Conservation (phyloP, 2,888 invertebrate genomes). For the Lobophora halterata region DNA sequence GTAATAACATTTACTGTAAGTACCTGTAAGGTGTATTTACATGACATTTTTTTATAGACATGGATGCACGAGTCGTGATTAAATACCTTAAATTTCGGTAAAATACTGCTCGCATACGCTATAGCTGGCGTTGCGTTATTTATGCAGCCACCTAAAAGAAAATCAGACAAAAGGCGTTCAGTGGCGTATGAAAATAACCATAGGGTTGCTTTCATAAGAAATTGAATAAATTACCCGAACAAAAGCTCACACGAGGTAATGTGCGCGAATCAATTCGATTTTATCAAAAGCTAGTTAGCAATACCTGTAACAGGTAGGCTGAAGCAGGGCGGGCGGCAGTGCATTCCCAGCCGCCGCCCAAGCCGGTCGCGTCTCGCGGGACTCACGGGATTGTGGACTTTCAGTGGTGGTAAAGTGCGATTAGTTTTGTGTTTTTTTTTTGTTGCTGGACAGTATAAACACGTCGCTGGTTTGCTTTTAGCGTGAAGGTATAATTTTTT, state of each 20-base stretch:
- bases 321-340: constrained; percentile 62
- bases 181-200: too few relatives aligned
- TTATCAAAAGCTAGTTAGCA: constrained; percentile 76
- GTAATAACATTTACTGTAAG: too few relatives aligned
- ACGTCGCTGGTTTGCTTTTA: constrained; percentile 1
- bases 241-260: constrained; percentile 3
- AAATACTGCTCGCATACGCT: too few relatives aligned
- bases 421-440: constrained; percentile 28
- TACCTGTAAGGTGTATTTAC: too few relatives aligned
- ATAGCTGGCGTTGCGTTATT: too few relatives aligned
- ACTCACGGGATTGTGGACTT: constrained; percentile 36
- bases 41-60: too few relatives aligned
- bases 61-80: too few relatives aligned
- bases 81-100: too few relatives aligned
- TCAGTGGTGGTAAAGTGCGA: constrained; percentile 46
- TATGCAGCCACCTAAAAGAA: too few relatives aligned
- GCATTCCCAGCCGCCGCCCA: constrained; percentile 56
- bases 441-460: constrained; percentile 3
- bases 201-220: too few relatives aligned
- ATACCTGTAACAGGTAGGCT: constrained; percentile 74
- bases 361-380: constrained; percentile 55
- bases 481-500: constrained; percentile 8
- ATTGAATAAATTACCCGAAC: too few relatives aligned
- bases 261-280: constrained; percentile 67
- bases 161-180: too few relatives aligned